A percentile compares a stretch with the other conserved stretches of the same genome.
Conservation (phyloP, 2,888 invertebrate species). For the Sarcophaga rosellei region DNA sequence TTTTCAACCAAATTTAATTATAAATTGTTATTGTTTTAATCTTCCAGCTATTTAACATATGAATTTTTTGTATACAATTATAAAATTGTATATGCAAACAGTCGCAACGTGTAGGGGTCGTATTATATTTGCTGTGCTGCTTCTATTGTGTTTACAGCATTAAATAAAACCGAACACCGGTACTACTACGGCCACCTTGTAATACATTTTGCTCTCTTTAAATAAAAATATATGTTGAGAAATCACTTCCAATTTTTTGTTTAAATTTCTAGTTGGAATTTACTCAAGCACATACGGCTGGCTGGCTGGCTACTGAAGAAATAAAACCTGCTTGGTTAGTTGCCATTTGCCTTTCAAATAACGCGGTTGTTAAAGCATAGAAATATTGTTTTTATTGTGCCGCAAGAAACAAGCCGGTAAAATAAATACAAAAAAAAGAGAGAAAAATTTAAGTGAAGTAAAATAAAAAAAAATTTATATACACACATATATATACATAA, state of each 20-base stretch:
- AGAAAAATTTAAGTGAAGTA: slow-evolving; percentile 17
- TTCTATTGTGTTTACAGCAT: too few species aligned
- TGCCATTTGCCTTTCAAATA: slow-evolving; percentile 16
- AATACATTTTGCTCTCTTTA: too few species aligned
- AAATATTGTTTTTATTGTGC: background rate
- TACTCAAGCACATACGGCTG: background rate
- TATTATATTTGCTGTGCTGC: too few species aligned
- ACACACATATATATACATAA: background rate
- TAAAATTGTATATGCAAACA: too few species aligned
- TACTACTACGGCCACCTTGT: too few species aligned
- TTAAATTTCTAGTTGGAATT: background rate
- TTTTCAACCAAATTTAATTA: too few species aligned
- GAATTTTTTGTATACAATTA: too few species aligned
- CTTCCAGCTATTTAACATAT: too few species aligned
- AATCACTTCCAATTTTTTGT: background rate
- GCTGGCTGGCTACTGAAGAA: background rate
- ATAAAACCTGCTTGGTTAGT: slow-evolving; percentile 38
- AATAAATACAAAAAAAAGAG: slow-evolving; percentile 8
- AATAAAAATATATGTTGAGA: background rate
- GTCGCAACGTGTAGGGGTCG: too few species aligned
- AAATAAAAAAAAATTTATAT: background rate
- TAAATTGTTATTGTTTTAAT: too few species aligned
- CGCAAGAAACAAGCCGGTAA: slow-evolving; percentile 41
- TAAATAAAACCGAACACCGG: too few species aligned
- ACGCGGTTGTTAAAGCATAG: background rate